These are phyloP conservation scores for Ips nitidus DNA, from an alignment of 1,140 invertebrate genomes.

Conservation along the genomic window DNA sequence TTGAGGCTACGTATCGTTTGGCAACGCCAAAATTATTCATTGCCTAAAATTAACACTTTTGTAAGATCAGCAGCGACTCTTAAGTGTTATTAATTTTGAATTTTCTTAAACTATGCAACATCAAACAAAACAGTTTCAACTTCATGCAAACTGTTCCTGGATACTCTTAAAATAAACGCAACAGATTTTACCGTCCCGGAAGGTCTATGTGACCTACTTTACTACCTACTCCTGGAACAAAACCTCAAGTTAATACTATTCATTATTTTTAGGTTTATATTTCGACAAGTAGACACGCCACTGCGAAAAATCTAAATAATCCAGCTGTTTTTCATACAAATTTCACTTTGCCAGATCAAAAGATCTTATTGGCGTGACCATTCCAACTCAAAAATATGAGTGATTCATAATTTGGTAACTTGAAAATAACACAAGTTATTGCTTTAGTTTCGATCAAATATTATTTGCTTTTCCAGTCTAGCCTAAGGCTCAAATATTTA, in stretches of 20 bases:
- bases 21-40: constrained; percentile 19
- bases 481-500: too few species aligned
- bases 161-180: neutral
- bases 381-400: neutral
- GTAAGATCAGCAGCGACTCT: constrained; percentile 6
- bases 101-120: neutral
- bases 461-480: too few species aligned
- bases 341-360: constrained; percentile 5
- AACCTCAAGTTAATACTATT: neutral
- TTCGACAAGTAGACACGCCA: neutral
- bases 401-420: neutral
- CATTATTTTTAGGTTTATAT: too few species aligned
- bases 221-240: neutral
- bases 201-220: too few species aligned
- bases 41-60: constrained; percentile 15
- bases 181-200: neutral
- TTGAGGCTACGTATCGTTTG: constrained; percentile 7
- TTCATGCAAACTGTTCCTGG: neutral
- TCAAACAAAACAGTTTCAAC: neutral
- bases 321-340: neutral
- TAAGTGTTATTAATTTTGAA: neutral
- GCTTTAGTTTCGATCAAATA: too few species aligned
- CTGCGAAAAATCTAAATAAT: constrained; percentile 10
- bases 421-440: too few species aligned
- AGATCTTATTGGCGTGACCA: constrained; percentile 10